These are phyloP conservation scores for Drosophila emarginata DNA, from an alignment of 2,888 invertebrate genomes.

Conservation along the genomic window DNA sequence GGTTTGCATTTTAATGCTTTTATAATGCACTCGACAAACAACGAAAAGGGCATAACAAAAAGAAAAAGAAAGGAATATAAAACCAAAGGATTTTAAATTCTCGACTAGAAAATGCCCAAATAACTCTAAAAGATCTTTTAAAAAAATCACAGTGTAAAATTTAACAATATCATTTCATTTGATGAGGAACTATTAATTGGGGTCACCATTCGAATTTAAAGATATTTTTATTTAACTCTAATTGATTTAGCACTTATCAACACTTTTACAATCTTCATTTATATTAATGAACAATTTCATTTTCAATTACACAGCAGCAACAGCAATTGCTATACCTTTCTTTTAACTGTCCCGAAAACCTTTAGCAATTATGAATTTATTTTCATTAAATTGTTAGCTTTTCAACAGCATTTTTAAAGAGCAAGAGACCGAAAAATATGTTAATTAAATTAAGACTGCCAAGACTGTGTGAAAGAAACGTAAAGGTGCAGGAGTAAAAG, in stretches of 20 bases:
- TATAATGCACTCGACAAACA: slow-evolving; percentile 64
- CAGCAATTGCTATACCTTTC: not conserved
- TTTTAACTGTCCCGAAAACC: not conserved
- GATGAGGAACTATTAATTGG: not conserved
- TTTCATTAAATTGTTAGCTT: slow-evolving; percentile 21
- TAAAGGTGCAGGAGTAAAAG: not conserved
- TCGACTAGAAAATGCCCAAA: slow-evolving; percentile 5
- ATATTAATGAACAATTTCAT: slow-evolving; percentile 1
- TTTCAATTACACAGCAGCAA: not conserved
- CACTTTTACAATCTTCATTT: not conserved
- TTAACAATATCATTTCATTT: not conserved
- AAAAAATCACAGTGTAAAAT: not conserved
- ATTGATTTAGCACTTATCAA: not conserved
- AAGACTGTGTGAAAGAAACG: not conserved
- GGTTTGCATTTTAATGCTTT: slow-evolving; percentile 69
- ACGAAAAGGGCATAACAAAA: slow-evolving; percentile 28
- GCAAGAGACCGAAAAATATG: slow-evolving; percentile 45
- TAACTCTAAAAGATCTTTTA: not conserved
- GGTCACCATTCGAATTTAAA: not conserved
- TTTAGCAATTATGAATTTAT: slow-evolving; percentile 15
- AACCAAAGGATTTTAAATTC: slow-evolving; percentile 14
- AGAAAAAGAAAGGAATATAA: slow-evolving; percentile 22
- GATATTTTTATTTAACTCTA: not conserved
- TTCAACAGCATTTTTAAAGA: slow-evolving; percentile 27
- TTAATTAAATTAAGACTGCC: slow-evolving; percentile 65